Conservation (phyloP, 2,888 invertebrate genomes). For the Lacanobia oleracea region DNA sequence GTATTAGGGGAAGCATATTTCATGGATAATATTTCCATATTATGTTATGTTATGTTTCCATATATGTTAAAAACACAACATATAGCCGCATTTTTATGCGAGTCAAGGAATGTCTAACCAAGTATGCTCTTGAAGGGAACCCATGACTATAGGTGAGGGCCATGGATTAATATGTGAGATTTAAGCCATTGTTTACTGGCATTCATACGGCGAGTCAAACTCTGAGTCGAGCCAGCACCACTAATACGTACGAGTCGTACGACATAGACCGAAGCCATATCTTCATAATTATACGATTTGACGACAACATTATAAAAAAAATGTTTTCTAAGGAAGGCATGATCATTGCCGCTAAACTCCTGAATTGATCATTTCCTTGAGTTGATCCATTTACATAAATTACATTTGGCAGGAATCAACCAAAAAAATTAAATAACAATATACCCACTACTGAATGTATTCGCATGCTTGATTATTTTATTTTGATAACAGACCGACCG, state of each 20-base stretch:
- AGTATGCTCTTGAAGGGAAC: constrained; percentile 10
- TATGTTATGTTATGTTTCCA: too few relatives aligned
- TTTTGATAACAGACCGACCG: constrained; percentile 10
- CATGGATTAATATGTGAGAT: constrained; percentile 12
- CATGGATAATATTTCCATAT: too few relatives aligned
- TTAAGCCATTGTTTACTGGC: constrained; percentile 33
- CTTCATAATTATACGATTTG: constrained; percentile 6
- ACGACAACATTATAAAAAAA: constrained; percentile 22
- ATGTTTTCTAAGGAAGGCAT: neutral
- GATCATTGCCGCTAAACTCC: constrained; percentile 28
- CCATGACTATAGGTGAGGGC: constrained; percentile 13
- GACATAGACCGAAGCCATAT: constrained; percentile 39
- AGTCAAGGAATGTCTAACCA: constrained; percentile 9
- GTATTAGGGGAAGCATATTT: constrained; percentile 31
- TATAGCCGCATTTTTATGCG: constrained; percentile 1
- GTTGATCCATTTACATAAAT: constrained; percentile 23
- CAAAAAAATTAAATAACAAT: constrained; percentile 25
- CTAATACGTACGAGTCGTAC: constrained; percentile 4
- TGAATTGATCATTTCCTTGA: constrained; percentile 38
- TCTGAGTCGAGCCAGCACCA: constrained; percentile 17
- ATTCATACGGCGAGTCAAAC: constrained; percentile 23
- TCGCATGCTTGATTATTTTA: constrained; percentile 1
- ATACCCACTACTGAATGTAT: neutral
- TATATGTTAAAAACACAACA: too few relatives aligned
- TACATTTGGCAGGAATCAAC: constrained; percentile 23